Evolutionary conservation across 2,113 vertebrate species (phyloP).

Genomic region (Micronycteris hirsuta): DNA sequence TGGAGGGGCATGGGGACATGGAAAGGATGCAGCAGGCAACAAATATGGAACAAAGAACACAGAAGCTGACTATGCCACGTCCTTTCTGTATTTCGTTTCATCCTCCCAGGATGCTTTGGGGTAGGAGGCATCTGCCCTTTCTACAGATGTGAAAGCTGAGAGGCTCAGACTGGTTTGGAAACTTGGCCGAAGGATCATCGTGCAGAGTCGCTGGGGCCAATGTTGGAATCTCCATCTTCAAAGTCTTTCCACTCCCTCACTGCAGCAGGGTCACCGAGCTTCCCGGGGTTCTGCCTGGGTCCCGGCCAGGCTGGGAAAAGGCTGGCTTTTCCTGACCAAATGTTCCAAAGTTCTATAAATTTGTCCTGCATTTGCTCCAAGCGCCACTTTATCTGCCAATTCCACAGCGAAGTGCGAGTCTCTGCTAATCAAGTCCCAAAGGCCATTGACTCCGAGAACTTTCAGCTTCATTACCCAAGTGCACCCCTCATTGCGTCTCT

Average conservation of each 20-base stretch:
- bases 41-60: background rate
- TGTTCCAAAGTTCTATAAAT: background rate
- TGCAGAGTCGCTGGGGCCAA: background rate
- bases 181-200: background rate
- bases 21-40: background rate
- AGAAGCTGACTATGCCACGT: rapidly evolving
- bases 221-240: background rate
- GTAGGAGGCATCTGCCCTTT: background rate
- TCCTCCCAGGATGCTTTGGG: background rate
- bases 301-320: background rate
- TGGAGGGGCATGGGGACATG: background rate
- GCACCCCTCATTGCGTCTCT: slow-evolving; percentile 18
- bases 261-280: background rate
- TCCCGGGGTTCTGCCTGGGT: background rate
- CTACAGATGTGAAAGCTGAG: background rate
- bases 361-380: background rate
- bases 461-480: slow-evolving; percentile 2
- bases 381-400: background rate
- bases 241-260: background rate
- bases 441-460: background rate
- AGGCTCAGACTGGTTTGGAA: background rate
- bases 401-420: background rate
- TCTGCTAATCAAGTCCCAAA: background rate
- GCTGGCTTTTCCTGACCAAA: background rate
- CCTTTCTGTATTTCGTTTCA: background rate